Evolutionary conservation across 2,797 vertebrate species (phyloP).

Genomic region (Natrix natrix): DNA sequence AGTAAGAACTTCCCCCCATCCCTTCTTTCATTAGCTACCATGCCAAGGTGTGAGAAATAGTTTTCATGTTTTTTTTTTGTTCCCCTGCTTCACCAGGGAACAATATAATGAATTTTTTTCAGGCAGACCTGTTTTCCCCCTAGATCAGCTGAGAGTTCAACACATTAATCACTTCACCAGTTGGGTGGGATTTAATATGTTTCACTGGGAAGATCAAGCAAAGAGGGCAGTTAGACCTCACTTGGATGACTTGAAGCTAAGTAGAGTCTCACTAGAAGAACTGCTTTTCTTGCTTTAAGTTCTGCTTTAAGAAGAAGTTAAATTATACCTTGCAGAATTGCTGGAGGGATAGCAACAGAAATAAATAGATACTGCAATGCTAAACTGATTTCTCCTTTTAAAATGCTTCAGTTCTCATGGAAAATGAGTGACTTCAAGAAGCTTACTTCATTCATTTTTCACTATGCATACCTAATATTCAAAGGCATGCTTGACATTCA

Average conservation of each 20-base stretch:
- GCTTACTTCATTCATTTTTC: background rate
- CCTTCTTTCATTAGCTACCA: slow-evolving; percentile 2
- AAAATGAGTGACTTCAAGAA: background rate
- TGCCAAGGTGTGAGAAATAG: slow-evolving; percentile 10
- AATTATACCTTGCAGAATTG: slow-evolving; percentile 2
- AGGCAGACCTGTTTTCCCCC: background rate
- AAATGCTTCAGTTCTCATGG: background rate
- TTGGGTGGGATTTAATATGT: slow-evolving; percentile 11
- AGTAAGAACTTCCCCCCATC: background rate
- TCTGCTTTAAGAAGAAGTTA: background rate
- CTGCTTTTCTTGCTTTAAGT: background rate
- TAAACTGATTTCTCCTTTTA: background rate
- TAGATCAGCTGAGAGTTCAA: slow-evolving; percentile 10
- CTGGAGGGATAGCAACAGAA: background rate
- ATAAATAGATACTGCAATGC: background rate
- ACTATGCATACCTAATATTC: background rate
- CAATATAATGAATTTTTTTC: slow-evolving; percentile 12
- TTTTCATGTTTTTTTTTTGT: slow-evolving; percentile 1
- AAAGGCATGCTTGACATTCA: background rate
- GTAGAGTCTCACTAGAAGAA: background rate
- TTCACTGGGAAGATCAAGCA: slow-evolving; percentile 2
- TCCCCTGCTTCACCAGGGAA: background rate
- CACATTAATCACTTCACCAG: slow-evolving; percentile 21
- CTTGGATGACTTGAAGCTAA: background rate
- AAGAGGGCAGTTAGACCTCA: slow-evolving; percentile 1